Conservation (phyloP, 2,113 vertebrate genomes). For the Engraulis encrasicolus region DNA sequence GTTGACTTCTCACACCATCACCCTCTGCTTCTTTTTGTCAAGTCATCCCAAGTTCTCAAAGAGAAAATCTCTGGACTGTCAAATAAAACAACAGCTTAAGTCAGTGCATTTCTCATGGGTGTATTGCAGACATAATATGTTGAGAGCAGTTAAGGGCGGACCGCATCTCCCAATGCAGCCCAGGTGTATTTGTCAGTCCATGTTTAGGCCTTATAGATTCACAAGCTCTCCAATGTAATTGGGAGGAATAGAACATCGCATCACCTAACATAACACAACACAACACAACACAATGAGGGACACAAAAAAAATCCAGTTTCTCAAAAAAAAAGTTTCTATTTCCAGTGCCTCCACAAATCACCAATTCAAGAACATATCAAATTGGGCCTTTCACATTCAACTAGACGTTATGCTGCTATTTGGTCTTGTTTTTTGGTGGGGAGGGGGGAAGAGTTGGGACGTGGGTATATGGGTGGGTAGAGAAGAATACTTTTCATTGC, state of each 20-base stretch:
- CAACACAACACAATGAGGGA: background rate
- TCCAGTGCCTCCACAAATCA: constrained; percentile 75
- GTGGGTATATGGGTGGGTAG: constrained; percentile 32
- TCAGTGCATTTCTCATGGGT: constrained; percentile 3
- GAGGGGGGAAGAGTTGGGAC: too few species aligned
- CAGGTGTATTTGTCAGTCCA: background rate
- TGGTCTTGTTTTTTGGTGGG: constrained; percentile 44
- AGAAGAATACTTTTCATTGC: constrained; percentile 69
- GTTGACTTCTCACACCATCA: background rate
- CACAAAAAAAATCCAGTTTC: constrained; percentile 12
- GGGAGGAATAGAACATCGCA: constrained; percentile 35
- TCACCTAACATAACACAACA: background rate
- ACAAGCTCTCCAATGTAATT: background rate
- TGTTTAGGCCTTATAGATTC: constrained; percentile 17
- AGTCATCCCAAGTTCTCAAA: background rate
- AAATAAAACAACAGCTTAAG: constrained; percentile 15
- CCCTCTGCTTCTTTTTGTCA: background rate
- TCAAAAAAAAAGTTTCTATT: background rate
- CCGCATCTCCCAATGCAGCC: background rate
- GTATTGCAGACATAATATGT: background rate
- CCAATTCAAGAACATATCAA: constrained; percentile 75
- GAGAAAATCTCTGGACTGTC: constrained; percentile 2
- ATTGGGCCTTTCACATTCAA: constrained; percentile 74
- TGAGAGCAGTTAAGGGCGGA: background rate
- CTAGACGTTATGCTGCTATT: constrained; percentile 71